Percentiles rank a stretch among this genome's conserved stretches.
phyloP scores from a whole-genome alignment of 2,113 vertebrate genomes.

The Rhynchopsitta pachyrhyncha region DNA sequence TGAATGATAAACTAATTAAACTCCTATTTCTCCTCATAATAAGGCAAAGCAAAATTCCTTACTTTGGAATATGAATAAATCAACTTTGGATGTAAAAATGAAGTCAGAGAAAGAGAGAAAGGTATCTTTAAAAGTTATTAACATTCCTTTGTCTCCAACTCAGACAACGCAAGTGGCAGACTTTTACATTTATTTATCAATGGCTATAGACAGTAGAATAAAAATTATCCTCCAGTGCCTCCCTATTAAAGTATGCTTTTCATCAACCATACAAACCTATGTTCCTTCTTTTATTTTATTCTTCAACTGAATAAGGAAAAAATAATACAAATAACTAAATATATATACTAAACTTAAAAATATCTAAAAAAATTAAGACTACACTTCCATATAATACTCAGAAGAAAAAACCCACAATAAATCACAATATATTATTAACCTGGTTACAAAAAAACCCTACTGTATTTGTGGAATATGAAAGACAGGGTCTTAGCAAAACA shows the following conservation, averaged over 20 bases:
- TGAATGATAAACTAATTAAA: background rate
- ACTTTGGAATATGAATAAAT: background rate
- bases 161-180: background rate
- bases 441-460: background rate
- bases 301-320: background rate
- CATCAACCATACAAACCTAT: background rate
- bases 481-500: background rate
- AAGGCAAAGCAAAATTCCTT: constrained; percentile 6
- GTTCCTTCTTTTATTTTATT: background rate
- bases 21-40: background rate
- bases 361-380: background rate
- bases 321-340: background rate
- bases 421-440: background rate
- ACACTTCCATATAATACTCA: background rate
- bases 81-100: background rate
- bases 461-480: background rate
- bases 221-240: background rate
- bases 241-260: background rate
- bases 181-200: background rate
- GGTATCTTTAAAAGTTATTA: background rate
- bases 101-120: background rate
- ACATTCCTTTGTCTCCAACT: background rate
- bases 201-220: background rate
- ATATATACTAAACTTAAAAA: background rate
- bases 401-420: background rate